Base-by-base conservation (phyloP, 92 coral and sea anemone species). In the Porites cylindrica region DNA sequence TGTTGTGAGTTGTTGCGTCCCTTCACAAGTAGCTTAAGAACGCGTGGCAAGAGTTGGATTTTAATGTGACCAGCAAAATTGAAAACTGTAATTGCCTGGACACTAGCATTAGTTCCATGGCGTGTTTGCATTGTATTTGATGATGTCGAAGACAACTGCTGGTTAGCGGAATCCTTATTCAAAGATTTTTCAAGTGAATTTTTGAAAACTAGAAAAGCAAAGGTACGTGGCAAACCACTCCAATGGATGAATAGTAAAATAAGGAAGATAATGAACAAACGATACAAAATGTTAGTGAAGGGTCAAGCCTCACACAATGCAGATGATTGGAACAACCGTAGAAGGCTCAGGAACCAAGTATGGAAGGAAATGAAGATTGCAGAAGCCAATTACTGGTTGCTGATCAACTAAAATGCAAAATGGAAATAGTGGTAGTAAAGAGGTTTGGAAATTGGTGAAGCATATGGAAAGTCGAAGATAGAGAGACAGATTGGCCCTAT, bases 101-200 rank as follows among this genome's bases (percentile, higher is more conserved):
- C 77, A 59, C 18, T 77, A 47, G 68, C 89, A 26, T 73, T 66
- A 56, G 84, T 78, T 19, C 78, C 89, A 58, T 85, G 84, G 89
- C 89, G 52, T 76, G 66, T 65, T 47, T 85, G 89, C 53, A 85
- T 69, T 32, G 89, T 85, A 59, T 77, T 77, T 77, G 83, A 85
- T 68, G 63, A 85, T 66, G 72, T 85, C 65, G 78, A 67, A 53
- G 89, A 85, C 63, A 85, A 77, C 26, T 85, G 78, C 70, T 78
- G 84, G 79, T 66, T 85, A 77, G 62, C 83, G 63, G 82, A 76
- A 56, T 58, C 70, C 50, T 13, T 76, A 51, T 85, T 78, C 13
- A 8, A 85, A 47, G 77, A 76, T 21, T 51, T 51, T 24, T 68
- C 51, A 59, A 29, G 67, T 56, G 76, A 85, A 62, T 43, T 59